These are phyloP conservation scores for Aulostomus chinensis DNA, from an alignment of 2,797 vertebrate species.

Conservation along the genomic window DNA sequence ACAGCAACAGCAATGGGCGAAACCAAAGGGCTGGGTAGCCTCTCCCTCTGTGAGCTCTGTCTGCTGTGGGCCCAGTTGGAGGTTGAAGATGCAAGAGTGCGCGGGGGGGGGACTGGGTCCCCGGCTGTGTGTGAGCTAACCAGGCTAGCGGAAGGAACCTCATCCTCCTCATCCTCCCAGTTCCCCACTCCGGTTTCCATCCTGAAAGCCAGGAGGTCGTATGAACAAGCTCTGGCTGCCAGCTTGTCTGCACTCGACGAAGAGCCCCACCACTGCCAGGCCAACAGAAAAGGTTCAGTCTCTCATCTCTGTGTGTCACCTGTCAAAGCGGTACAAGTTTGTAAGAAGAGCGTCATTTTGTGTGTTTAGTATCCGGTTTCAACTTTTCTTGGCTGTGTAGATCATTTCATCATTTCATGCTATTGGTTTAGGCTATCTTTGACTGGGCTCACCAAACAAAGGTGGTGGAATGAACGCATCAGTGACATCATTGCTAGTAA, in stretches of 20 bases:
- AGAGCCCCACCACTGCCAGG: constrained; percentile 2
- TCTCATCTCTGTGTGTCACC: too few species aligned
- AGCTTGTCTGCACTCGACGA: constrained; percentile 52
- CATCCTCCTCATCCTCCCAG: constrained; percentile 72
- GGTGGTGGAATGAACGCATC: too few species aligned
- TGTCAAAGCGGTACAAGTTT: too few species aligned
- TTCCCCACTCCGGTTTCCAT: constrained; percentile 75
- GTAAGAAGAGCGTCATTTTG: too few species aligned
- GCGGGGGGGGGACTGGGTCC: constrained; percentile 37
- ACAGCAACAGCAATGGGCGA: constrained; percentile 78
- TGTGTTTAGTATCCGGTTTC: too few species aligned
- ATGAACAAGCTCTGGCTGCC: constrained; percentile 80
- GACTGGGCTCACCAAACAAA: too few species aligned
- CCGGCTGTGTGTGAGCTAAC: constrained; percentile 85
- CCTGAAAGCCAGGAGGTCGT: constrained; percentile 89
- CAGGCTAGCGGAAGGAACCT: constrained; percentile 79
- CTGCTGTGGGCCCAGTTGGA: constrained; percentile 92
- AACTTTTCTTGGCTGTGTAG: too few species aligned
- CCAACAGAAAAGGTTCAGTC: constrained; percentile 44
- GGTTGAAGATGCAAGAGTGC: constrained; percentile 66
- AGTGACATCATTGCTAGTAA: too few species aligned
- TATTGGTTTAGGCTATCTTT: too few species aligned
- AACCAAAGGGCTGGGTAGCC: constrained; percentile 72
- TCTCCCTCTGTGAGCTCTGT: constrained; percentile 83
- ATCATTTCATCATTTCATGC: too few species aligned